phyloP scores from a whole-genome alignment of 2,888 invertebrate genomes.

The Bombylius major region DNA sequence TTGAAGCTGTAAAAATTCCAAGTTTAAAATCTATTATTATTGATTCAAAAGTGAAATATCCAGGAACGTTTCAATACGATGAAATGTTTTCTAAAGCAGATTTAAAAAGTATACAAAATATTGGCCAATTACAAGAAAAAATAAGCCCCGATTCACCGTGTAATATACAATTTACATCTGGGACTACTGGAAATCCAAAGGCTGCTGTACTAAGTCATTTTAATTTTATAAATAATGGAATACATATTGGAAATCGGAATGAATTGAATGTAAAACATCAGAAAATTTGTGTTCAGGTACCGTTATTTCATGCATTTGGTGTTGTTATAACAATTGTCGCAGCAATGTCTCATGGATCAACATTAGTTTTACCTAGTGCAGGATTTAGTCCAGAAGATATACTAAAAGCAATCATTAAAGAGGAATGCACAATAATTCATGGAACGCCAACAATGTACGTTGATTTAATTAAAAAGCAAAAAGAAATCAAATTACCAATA shows the following conservation, averaged over 20 bases:
- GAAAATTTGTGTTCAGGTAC: constrained; percentile 50
- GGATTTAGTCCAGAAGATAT: constrained; percentile 48
- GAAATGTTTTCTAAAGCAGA: constrained; percentile 31
- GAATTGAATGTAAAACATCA: constrained; percentile 34
- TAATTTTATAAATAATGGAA: constrained; percentile 62
- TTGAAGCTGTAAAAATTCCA: constrained; percentile 38
- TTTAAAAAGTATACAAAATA: constrained; percentile 16
- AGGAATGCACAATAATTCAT: constrained; percentile 58
- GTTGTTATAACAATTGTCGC: constrained; percentile 48
- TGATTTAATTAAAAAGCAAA: constrained; percentile 49
- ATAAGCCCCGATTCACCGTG: constrained; percentile 55
- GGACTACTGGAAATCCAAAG: constrained; percentile 66
- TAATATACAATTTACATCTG: constrained; percentile 76
- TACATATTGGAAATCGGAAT: constrained; percentile 44
- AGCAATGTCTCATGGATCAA: constrained; percentile 46
- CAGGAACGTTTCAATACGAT: constrained; percentile 37
- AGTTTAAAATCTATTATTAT: constrained; percentile 46
- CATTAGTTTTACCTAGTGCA: constrained; percentile 46
- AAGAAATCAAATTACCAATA: constrained; percentile 36
- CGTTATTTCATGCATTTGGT: constrained; percentile 75
- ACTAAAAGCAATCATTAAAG: constrained; percentile 48
- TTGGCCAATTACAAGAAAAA: constrained; percentile 34
- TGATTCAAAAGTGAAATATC: constrained; percentile 37
- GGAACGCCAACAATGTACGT: constrained; percentile 84
- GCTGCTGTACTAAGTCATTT: constrained; percentile 60